Percentiles rank a stretch among this genome's conserved stretches.
phyloP scores from a whole-genome alignment of 2,113 vertebrate species.

The Pipra filicauda region DNA sequence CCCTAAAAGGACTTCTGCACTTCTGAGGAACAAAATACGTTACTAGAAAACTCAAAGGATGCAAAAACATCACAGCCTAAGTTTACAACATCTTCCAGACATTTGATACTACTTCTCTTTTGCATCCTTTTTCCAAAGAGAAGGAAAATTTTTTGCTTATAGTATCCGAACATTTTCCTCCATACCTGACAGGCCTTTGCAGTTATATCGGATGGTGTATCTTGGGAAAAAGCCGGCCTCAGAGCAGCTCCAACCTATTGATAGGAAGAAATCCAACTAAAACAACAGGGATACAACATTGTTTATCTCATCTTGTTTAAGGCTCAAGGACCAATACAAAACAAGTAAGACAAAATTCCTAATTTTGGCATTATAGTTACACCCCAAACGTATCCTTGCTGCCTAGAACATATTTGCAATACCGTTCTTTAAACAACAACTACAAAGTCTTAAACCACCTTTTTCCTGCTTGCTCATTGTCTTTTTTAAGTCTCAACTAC shows the following conservation, averaged over 20 bases:
- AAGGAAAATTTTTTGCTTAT: not conserved
- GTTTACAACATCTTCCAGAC: not conserved
- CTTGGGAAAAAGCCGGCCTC: constrained; percentile 95
- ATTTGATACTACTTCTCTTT: not conserved
- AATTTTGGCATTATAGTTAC: not conserved
- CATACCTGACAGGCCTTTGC: constrained; percentile 97
- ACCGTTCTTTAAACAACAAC: not conserved
- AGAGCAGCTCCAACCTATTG: constrained; percentile 93
- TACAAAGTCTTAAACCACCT: not conserved
- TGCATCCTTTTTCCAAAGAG: not conserved
- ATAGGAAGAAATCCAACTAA: not conserved
- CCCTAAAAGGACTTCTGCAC: not conserved
- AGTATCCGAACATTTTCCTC: not conserved
- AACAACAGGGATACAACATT: not conserved
- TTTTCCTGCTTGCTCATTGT: not conserved
- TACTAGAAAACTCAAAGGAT: not conserved
- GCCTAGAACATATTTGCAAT: not conserved
- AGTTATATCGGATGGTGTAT: constrained; percentile 97
- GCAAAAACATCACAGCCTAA: not conserved
- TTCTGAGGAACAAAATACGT: not conserved
- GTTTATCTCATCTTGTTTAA: not conserved
- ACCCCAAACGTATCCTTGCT: not conserved
- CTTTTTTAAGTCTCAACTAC: not conserved
- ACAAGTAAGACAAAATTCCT: not conserved
- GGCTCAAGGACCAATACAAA: not conserved